phyloP scores from a whole-genome alignment of 30 jellyfish, hydroid and myxozoan species.

The Morbakka virulenta region DNA sequence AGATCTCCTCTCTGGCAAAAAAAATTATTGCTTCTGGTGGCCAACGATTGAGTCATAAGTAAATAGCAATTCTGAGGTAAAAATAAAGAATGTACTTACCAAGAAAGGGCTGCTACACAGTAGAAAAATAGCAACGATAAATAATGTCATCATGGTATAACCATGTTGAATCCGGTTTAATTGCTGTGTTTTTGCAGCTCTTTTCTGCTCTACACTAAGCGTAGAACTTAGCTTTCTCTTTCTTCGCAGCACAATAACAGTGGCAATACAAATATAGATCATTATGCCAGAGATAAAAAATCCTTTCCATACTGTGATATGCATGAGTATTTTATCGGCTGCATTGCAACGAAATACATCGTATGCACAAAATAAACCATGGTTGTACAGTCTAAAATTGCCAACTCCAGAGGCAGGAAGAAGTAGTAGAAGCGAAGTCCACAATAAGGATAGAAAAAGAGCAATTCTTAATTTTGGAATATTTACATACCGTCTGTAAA shows the following conservation, averaged over 20 bases:
- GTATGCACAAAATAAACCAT: constrained; percentile 64
- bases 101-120: constrained; percentile 61
- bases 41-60: no score
- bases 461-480: constrained; percentile 1
- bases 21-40: no score
- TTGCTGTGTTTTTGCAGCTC: constrained; percentile 38
- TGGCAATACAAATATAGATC: constrained; percentile 13
- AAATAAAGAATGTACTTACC: no score
- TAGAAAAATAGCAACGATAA: constrained; percentile 48
- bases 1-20: no score
- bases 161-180: constrained; percentile 49
- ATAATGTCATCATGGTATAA: constrained; percentile 61
- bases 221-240: constrained; percentile 43
- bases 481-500: constrained; percentile 53
- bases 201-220: constrained; percentile 47
- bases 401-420: constrained; percentile 72
- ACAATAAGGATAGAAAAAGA: constrained; percentile 34
- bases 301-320: constrained; percentile 72
- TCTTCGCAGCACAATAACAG: constrained; percentile 31
- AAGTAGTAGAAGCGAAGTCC: constrained; percentile 47
- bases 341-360: constrained; percentile 38
- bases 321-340: constrained; percentile 39
- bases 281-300: constrained; percentile 18
- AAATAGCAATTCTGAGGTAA: no score
- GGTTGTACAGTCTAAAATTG: constrained; percentile 28